Evolutionary conservation across 2,113 vertebrate genomes (phyloP).

Genomic region (Grus americana): DNA sequence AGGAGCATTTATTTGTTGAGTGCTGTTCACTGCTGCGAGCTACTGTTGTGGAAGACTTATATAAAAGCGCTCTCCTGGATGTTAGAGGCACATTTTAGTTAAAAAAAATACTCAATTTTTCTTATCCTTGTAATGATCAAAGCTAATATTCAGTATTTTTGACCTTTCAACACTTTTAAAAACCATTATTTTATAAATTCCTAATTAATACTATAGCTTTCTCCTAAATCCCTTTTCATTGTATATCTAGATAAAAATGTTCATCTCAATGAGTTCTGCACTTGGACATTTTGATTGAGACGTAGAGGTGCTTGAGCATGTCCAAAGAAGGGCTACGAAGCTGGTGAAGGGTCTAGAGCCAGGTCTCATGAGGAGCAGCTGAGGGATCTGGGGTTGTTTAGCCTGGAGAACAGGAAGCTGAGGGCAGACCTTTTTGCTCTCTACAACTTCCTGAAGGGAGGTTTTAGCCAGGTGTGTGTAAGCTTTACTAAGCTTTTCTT

Average conservation of each 20-base stretch:
- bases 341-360: neutral
- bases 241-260: neutral
- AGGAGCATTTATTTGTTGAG: neutral
- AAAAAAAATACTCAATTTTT: neutral
- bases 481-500: neutral
- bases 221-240: neutral
- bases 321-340: neutral
- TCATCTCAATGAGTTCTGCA: neutral
- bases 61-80: neutral
- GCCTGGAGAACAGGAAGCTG: neutral
- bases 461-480: accelerated
- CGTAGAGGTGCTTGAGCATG: neutral
- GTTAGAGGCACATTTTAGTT: neutral
- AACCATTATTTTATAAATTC: neutral
- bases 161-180: neutral
- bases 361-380: neutral
- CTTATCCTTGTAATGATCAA: neutral
- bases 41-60: neutral
- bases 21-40: neutral
- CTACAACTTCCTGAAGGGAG: neutral
- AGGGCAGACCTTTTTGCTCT: neutral
- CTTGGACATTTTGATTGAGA: neutral
- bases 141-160: neutral
- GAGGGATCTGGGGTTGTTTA: neutral
- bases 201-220: neutral